A percentile compares a stretch with the other conserved stretches of the same genome.
Evolutionary conservation across 2,888 invertebrate species (phyloP).

Genomic region (Cylloceria caligata): DNA sequence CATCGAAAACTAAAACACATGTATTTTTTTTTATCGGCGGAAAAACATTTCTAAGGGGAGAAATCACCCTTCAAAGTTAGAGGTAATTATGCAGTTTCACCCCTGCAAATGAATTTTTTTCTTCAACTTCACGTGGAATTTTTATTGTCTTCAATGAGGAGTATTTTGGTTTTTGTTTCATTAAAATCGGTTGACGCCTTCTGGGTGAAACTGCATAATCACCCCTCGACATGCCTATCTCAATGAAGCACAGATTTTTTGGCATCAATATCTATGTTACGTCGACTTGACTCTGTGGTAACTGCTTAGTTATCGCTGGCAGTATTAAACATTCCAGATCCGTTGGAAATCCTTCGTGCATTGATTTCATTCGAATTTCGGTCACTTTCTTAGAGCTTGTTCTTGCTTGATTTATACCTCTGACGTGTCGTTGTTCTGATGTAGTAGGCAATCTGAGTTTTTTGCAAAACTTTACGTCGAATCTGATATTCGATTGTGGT

Average conservation of each 20-base stretch:
- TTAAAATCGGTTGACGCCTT: no score
- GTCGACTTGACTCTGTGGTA: conserved; percentile 42
- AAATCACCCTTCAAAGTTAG: no score
- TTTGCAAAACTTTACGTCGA: conserved; percentile 37
- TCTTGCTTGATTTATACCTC: conserved; percentile 53
- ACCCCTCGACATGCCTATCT: no score
- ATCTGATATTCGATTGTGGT: background rate
- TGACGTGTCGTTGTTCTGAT: conserved; percentile 37
- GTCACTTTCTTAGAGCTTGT: conserved; percentile 18
- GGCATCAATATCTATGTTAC: conserved; percentile 29
- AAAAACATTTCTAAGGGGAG: no score
- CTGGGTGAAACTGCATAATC: no score
- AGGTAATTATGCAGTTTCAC: no score
- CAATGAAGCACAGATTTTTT: conserved; percentile 28
- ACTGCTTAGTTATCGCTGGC: conserved; percentile 36
- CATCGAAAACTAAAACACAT: no score
- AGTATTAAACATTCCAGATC: conserved; percentile 40
- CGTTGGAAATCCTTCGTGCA: conserved; percentile 28
- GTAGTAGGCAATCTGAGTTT: conserved; percentile 40
- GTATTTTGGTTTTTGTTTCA: no score
- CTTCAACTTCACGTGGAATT: no score
- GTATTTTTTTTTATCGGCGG: no score
- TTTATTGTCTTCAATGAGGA: no score
- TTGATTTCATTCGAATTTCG: conserved; percentile 27
- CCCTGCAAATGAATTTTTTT: no score